phyloP scores from a whole-genome alignment of 2,797 vertebrate species.

The Acanthornis magna region DNA sequence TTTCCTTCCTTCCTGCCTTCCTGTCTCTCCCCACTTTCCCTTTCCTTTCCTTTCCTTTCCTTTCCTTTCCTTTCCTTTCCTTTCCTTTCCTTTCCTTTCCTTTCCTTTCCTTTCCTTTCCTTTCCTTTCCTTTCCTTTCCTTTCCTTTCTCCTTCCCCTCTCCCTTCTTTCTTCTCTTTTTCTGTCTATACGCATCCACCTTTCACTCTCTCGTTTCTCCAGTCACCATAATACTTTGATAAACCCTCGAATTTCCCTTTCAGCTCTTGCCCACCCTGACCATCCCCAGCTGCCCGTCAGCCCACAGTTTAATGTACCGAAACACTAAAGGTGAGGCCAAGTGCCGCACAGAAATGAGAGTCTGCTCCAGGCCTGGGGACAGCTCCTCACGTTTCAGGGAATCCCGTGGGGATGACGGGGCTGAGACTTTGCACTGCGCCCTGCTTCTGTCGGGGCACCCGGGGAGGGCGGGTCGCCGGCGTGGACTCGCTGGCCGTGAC shows the following conservation, averaged over 20 bases:
- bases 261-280: neutral
- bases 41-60: neutral
- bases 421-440: neutral
- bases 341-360: neutral
- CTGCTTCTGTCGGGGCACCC: neutral
- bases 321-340: neutral
- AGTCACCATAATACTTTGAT: neutral
- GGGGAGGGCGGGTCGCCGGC: neutral
- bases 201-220: neutral
- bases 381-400: neutral
- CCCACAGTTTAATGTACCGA: neutral
- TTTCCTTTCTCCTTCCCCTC: no score
- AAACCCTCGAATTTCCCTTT: neutral
- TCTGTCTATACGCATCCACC: no score
- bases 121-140: no score
- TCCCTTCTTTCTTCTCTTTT: neutral
- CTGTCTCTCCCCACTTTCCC: no score
- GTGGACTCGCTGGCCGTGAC: neutral
- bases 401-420: fast-evolving
- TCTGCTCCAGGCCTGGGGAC: neutral
- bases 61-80: neutral
- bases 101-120: no score
- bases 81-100: no score
- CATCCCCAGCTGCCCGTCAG: neutral
- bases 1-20: neutral